Evolutionary conservation across 1,140 invertebrate genomes (phyloP).

Genomic region (Diprion similis): DNA sequence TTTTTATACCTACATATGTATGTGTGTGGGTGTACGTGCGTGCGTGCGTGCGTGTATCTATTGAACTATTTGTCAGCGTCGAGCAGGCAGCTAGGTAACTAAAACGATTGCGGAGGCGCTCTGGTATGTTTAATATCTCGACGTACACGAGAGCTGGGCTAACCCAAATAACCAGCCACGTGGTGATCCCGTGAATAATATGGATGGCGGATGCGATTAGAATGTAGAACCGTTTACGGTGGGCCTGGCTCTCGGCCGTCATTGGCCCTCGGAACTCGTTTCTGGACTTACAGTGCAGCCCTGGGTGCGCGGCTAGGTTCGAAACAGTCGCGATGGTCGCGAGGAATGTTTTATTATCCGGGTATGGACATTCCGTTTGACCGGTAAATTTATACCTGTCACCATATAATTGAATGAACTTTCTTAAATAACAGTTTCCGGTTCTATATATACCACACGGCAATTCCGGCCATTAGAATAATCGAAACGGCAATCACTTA

Average conservation of each 20-base stretch:
- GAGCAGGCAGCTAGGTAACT: no score
- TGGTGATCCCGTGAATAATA: conserved; percentile 1
- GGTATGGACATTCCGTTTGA: no score
- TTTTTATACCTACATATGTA: no score
- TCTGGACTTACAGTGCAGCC: neutral
- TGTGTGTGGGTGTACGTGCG: no score
- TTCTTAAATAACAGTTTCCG: conserved; percentile 6
- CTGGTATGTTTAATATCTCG: neutral
- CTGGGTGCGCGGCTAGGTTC: no score
- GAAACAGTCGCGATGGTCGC: no score
- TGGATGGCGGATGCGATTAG: conserved; percentile 1
- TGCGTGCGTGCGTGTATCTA: no score
- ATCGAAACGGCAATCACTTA: neutral
- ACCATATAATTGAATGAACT: neutral
- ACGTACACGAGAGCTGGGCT: neutral
- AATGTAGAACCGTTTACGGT: neutral
- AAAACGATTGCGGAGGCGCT: no score
- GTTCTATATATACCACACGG: neutral
- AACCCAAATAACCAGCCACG: neutral
- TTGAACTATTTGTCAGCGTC: no score
- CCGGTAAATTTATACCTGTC: neutral
- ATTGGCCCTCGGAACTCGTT: neutral
- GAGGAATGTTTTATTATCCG: no score
- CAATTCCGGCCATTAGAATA: neutral
- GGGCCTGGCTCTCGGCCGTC: neutral